Evolutionary conservation across 2,888 invertebrate genomes (phyloP), one percentile per base, ranked within the genome.

Genomic region (Stramonita haemastoma): DNA sequence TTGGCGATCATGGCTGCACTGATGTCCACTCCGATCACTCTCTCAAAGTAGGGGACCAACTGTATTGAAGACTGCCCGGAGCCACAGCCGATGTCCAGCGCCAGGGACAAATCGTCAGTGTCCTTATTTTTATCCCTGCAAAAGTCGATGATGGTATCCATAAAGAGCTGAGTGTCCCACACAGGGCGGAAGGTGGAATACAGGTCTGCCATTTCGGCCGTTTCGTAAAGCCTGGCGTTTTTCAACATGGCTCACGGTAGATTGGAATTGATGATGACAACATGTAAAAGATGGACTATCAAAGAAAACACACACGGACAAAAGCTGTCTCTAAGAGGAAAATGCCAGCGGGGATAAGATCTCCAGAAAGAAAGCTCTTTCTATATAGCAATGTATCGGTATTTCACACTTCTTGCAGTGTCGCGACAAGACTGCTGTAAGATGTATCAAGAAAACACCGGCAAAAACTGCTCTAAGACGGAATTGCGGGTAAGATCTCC

Each of bases 41-140:
- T 91, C 32, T 32, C 29, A 91, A 97, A 97, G 91, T 96, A 94
- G 1, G 95, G 94, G 0, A 96, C 94, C 70, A 96, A 92, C 15
- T 95, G 95, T n/a, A 93, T 90, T 0, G 96, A 96, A 90, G 96
- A 96, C 92, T 96, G 96, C n/a, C 97, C 97, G 29, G 95, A 95
- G 6, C 97, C 97, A 93, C 96, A 97, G 60, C 86, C 86, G 26
- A 87, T n/a, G 32, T 87, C 86, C 26, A 87, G 11, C 11, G 86
- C 86, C 29, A 87, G 46, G 26, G 86, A 70, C 46, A 87, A 87
- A 1, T 36, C 26, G 70, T 29, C 56, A 5, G 86, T 13, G 0
- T 26, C 13, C 22, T 32, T 86, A n/a, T n/a, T n/a, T n/a, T n/a
- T n/a, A 13, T 87, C 70, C 73, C n/a, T 60, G 86, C 86, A 87